Evolutionary conservation across 2,888 invertebrate genomes (phyloP).

Genomic region (Tipula helvola): DNA sequence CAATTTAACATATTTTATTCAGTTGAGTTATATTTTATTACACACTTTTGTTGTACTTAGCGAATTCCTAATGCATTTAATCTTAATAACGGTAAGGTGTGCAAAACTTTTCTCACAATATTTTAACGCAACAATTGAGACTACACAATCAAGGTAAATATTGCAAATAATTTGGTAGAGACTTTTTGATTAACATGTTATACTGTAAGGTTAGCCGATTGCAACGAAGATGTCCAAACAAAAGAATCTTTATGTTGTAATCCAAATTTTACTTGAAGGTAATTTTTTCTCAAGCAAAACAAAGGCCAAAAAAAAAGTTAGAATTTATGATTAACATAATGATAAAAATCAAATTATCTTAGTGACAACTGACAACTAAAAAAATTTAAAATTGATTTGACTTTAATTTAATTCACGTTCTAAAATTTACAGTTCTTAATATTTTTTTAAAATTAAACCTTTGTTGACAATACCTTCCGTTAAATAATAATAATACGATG

Average conservation of each 20-base stretch:
- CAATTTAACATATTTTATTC: background rate
- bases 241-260: background rate
- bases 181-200: background rate
- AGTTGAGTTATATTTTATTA: background rate
- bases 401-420: background rate
- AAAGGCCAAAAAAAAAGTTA: background rate
- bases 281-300: background rate
- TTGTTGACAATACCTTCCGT: background rate
- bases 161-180: too few species aligned
- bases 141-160: background rate
- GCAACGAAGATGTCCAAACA: background rate
- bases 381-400: background rate
- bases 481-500: background rate
- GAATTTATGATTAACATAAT: background rate
- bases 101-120: background rate
- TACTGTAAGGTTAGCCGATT: background rate
- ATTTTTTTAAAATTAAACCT: background rate
- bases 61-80: background rate
- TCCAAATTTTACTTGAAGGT: background rate
- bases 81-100: background rate
- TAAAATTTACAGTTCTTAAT: background rate
- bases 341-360: background rate
- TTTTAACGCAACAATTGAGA: background rate
- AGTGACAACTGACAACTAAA: background rate
- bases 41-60: background rate